Evolutionary conservation across 2,113 vertebrate genomes (phyloP).

Genomic region (Vombatus ursinus): DNA sequence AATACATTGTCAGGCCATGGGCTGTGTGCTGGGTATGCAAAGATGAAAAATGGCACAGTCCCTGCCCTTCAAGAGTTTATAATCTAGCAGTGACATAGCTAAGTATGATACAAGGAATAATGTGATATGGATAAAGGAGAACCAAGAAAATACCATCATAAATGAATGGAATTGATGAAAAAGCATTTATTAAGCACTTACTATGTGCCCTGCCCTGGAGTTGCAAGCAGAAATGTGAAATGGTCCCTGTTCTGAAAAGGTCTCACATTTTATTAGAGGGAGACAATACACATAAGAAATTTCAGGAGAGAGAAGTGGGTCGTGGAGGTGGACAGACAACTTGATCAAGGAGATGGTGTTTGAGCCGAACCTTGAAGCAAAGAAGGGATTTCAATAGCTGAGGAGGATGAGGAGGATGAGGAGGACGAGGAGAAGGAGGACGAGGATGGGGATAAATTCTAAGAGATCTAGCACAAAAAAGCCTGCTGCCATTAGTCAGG

Average conservation of each 20-base stretch:
- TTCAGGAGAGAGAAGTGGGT: not conserved
- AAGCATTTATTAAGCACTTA: not conserved
- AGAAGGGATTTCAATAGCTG: not conserved
- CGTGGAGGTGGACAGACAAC: not conserved
- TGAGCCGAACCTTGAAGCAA: not conserved
- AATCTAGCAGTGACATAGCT: not conserved
- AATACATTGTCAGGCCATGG: not conserved
- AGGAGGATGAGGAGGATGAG: not conserved
- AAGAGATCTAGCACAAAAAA: not conserved
- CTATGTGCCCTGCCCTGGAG: not conserved
- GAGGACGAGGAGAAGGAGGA: too few relatives aligned
- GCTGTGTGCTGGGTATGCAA: not conserved
- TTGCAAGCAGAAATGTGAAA: not conserved
- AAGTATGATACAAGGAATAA: not conserved
- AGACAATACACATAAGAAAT: not conserved
- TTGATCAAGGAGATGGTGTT: not conserved
- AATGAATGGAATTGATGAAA: not conserved
- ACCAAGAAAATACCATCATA: not conserved
- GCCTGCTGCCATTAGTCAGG: not conserved
- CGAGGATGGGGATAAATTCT: not conserved
- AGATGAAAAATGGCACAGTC: not conserved
- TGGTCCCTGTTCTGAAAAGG: not conserved
- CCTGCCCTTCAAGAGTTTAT: not conserved
- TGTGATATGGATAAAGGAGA: not conserved
- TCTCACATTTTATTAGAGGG: not conserved